phyloP scores from a whole-genome alignment of 2,113 vertebrate genomes.

The Solea senegalensis region DNA sequence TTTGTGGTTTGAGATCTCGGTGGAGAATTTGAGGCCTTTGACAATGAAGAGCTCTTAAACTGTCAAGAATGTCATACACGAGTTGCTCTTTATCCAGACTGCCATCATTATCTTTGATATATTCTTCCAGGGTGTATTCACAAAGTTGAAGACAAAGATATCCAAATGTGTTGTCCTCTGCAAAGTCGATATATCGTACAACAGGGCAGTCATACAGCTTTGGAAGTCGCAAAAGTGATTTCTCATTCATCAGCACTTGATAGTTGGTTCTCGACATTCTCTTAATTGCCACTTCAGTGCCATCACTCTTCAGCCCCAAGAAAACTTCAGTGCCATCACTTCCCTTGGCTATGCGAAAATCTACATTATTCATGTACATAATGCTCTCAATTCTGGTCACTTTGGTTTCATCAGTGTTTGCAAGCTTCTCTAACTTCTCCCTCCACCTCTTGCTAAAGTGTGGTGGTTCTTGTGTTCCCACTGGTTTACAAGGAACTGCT shows the following conservation, averaged over 20 bases:
- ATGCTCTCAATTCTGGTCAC: constrained; percentile 15
- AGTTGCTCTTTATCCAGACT: constrained; percentile 1
- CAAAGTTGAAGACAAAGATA: constrained; percentile 77
- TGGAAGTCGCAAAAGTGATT: constrained; percentile 51
- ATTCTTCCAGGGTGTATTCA: constrained; percentile 75
- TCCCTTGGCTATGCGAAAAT: constrained; percentile 56
- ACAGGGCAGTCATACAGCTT: constrained; percentile 46
- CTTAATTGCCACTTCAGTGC: constrained; percentile 69
- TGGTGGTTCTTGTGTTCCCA: constrained; percentile 20
- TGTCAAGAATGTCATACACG: constrained; percentile 44
- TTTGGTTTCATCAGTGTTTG: background rate
- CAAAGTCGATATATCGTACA: constrained; percentile 53
- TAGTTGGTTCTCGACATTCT: constrained; percentile 62
- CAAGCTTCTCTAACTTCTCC: constrained; percentile 27
- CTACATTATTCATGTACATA: constrained; percentile 26
- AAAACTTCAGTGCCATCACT: constrained; percentile 67
- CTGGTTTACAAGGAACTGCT: background rate
- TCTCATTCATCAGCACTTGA: constrained; percentile 59
- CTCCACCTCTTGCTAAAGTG: constrained; percentile 44
- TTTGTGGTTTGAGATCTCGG: constrained; percentile 77
- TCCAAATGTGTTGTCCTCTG: constrained; percentile 71
- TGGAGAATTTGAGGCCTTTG: constrained; percentile 58
- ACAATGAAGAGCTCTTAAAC: constrained; percentile 65
- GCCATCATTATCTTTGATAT: constrained; percentile 17
- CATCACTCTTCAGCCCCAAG: constrained; percentile 62